Evolutionary conservation across 2,888 invertebrate genomes (phyloP).

Genomic region (Brachyptera risi): DNA sequence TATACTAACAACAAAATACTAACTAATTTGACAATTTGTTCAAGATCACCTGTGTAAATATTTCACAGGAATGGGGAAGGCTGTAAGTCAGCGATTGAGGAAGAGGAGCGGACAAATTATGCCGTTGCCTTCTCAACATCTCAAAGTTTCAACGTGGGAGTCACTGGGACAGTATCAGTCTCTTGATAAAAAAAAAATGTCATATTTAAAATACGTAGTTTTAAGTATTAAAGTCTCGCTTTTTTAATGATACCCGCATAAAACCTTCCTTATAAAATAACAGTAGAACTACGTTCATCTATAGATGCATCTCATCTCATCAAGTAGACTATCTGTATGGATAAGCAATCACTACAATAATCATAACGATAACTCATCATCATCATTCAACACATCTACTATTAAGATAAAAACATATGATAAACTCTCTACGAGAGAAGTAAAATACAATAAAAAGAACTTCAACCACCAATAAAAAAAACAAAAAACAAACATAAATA

Average conservation of each 20-base stretch:
- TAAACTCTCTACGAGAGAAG: constrained; percentile 15
- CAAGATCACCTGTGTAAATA: constrained; percentile 32
- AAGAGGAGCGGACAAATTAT: background rate
- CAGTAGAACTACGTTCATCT: no score
- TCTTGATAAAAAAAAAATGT: background rate
- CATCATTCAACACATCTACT: background rate
- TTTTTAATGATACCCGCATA: constrained; percentile 7
- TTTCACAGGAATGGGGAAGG: constrained; percentile 28
- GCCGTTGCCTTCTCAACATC: background rate
- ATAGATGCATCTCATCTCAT: no score
- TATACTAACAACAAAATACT: constrained; percentile 22
- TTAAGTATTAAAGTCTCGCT: background rate
- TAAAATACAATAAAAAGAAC: constrained; percentile 22
- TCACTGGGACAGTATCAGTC: background rate
- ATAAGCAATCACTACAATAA: no score
- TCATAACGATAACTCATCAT: background rate
- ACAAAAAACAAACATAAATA: constrained; percentile 17
- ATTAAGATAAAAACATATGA: background rate
- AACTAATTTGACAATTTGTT: constrained; percentile 26
- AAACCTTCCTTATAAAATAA: background rate
- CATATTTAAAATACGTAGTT: background rate
- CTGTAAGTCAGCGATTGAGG: background rate
- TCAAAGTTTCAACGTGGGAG: background rate
- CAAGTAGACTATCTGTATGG: no score
- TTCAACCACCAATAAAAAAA: constrained; percentile 9